phyloP scores from a whole-genome alignment of 2,888 invertebrate genomes.

The Scrobipalpa costella region DNA sequence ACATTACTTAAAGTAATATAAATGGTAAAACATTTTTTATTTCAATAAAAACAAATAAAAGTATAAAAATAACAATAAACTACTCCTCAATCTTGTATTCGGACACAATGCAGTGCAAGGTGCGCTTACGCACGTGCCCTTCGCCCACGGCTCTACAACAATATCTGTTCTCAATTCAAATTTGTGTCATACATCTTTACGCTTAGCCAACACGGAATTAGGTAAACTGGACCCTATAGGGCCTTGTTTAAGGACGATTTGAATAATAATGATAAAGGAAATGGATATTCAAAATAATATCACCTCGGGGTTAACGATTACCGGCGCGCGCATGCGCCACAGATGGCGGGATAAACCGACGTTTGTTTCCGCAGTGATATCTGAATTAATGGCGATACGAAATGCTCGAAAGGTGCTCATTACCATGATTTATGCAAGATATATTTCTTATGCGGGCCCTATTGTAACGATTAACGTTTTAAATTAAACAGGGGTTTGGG shows the following conservation, averaged over 20 bases:
- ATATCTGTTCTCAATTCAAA: conserved; percentile 76
- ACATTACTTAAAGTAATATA: not conserved
- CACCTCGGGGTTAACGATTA: conserved; percentile 81
- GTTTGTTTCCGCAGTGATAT: conserved; percentile 82
- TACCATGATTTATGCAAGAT: conserved; percentile 80
- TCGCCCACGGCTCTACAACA: conserved; percentile 67
- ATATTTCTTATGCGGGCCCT: conserved; percentile 65
- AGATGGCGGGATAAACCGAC: conserved; percentile 80
- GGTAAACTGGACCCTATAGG: conserved; percentile 69
- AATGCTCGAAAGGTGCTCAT: conserved; percentile 80
- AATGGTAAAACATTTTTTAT: not conserved
- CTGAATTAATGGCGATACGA: conserved; percentile 80
- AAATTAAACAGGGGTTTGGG: conserved; percentile 44
- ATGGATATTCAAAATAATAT: conserved; percentile 80
- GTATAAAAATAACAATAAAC: conserved; percentile 29
- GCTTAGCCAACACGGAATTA: conserved; percentile 55
- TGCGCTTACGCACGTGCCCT: conserved; percentile 77
- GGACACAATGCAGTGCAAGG: conserved; percentile 59
- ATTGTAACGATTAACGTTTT: conserved; percentile 63
- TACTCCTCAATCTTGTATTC: conserved; percentile 24
- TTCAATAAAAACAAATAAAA: conserved; percentile 22
- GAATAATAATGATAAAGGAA: conserved; percentile 75
- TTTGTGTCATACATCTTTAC: conserved; percentile 78
- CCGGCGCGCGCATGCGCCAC: conserved; percentile 77
- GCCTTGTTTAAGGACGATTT: conserved; percentile 65